Base-by-base conservation (phyloP, 2,888 invertebrate species). In the Euzophera pinguis region DNA sequence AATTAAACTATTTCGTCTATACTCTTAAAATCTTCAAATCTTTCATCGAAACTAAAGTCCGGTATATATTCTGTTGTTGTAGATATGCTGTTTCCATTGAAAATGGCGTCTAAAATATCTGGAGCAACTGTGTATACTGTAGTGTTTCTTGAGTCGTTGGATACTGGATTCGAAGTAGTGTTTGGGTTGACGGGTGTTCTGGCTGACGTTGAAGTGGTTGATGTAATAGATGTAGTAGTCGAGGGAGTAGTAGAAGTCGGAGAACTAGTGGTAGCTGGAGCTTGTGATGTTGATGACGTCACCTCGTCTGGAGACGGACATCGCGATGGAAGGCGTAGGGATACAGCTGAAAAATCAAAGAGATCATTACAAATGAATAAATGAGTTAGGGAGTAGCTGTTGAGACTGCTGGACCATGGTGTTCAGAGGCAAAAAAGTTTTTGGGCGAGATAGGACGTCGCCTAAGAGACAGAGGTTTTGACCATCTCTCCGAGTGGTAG, bases 1-100 rank as follows among this genome's bases (percentile, higher is more conserved):
- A 32, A 32, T 42, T 42, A 22, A 22, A 42, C 42, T 42, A 22
- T 22, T 3, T 1, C 10, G 8, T 13, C 38, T 29, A 49, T 13
- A 22, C 22, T 5, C 22, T 5, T 22, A 1, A n/a, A 1, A 12
- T 42, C 35, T 13, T 49, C 22, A 38, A 34, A 16, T 35, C 51
- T 22, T 27, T 51, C 45, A 13, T 47, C 47, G 29, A 38, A 37
- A 7, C 42, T 51, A 37, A 35, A 51, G 22, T 43, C 51, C 13
- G 43, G 51, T 12, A 35, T 43, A 43, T 12, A n/a, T 37, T 43
- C 51, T 27, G 42, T 50, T 22, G 48, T 49, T 13, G 43, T 6
- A 1, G 16, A 3, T 0, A 8, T 39, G 8, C 10, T 39, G 5
- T 32, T 16, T 1, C 45, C 32, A 9, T 45, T 45, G 16, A 45